phyloP scores from a whole-genome alignment of 2,113 vertebrate genomes.

The Mystacornis crossleyi region DNA sequence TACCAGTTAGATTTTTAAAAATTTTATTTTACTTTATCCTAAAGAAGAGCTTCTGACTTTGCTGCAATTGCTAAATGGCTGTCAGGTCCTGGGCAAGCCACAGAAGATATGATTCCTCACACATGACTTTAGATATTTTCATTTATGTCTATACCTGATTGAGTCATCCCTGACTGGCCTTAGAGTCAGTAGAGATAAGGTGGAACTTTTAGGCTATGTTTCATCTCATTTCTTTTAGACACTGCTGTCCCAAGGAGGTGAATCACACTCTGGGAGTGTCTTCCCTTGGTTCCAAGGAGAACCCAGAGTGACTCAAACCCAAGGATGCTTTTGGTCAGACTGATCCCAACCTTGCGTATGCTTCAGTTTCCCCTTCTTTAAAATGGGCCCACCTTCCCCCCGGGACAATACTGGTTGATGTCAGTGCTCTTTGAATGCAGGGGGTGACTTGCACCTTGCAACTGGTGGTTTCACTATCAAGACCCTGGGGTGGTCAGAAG shows the following conservation, averaged over 20 bases:
- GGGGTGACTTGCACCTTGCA: background rate
- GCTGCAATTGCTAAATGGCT: background rate
- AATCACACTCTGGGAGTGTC: accelerated
- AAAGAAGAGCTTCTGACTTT: background rate
- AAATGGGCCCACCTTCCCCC: background rate
- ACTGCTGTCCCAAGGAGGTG: background rate
- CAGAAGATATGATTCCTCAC: background rate
- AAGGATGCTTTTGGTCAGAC: background rate
- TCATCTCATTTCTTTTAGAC: background rate
- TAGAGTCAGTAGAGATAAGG: background rate
- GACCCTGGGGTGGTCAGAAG: background rate
- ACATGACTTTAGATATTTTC: background rate
- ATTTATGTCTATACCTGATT: background rate
- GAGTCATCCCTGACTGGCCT: background rate
- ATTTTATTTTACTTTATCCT: background rate
- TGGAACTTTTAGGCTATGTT: background rate
- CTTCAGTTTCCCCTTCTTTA: background rate
- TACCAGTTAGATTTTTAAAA: background rate
- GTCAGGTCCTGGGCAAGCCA: background rate
- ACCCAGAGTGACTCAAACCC: background rate
- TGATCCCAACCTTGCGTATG: background rate
- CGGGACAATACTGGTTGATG: accelerated
- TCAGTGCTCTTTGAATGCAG: background rate
- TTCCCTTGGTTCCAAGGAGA: background rate
- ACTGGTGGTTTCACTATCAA: background rate